phyloP scores from a whole-genome alignment of 1,140 invertebrate genomes.

The Drosophila pruinosa region DNA sequence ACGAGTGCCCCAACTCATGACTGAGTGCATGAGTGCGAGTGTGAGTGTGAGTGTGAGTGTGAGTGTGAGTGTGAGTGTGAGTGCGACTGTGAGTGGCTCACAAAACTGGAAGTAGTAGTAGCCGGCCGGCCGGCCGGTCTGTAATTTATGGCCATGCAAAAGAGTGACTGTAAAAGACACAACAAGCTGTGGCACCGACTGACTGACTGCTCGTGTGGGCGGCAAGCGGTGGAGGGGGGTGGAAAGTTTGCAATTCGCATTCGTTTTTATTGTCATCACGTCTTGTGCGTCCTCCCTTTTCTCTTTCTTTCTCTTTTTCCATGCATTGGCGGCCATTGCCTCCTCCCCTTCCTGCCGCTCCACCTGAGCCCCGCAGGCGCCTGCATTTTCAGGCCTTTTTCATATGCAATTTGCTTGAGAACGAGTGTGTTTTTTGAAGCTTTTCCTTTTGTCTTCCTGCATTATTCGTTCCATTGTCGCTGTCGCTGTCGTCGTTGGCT shows the following conservation, averaged over 20 bases:
- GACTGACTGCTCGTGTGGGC: neutral
- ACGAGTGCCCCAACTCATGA: constrained; percentile 4
- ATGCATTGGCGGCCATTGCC: constrained; percentile 55
- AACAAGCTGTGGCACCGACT: constrained; percentile 41
- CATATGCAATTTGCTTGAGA: constrained; percentile 58
- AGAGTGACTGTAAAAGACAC: constrained; percentile 53
- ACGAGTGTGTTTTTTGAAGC: constrained; percentile 20
- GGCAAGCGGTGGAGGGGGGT: neutral
- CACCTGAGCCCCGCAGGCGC: neutral
- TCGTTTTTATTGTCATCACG: constrained; percentile 78
- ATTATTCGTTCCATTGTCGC: constrained; percentile 35
- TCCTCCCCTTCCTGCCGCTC: neutral
- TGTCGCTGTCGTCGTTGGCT: constrained; percentile 23
- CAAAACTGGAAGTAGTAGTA: constrained; percentile 46
- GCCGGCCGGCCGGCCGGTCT: constrained; percentile 65
- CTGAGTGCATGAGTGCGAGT: neutral
- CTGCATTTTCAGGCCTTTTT: constrained; percentile 40
- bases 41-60: constrained; percentile 9
- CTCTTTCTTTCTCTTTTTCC: constrained; percentile 18
- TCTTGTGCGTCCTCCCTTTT: constrained; percentile 49
- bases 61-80: constrained; percentile 15
- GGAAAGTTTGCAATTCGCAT: constrained; percentile 74
- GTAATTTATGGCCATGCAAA: constrained; percentile 64
- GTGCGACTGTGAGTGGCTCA: constrained; percentile 25
- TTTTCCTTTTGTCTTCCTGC: constrained; percentile 51